Percentiles rank a stretch among this genome's conserved stretches.
Evolutionary conservation across 2,888 invertebrate genomes (phyloP).

Genomic region (Biston betularia): DNA sequence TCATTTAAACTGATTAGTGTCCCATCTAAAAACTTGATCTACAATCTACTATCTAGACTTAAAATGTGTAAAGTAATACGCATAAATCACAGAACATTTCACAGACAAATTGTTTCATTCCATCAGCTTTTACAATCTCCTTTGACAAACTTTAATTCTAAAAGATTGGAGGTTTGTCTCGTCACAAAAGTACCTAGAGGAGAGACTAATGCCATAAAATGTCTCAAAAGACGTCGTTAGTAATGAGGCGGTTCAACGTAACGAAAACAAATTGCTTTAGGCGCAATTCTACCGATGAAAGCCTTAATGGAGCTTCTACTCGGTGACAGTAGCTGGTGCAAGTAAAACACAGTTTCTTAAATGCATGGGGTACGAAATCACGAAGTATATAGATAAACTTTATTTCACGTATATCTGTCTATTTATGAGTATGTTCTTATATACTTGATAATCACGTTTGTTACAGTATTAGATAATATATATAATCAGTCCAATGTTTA

Average conservation of each 20-base stretch:
- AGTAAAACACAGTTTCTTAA: background rate
- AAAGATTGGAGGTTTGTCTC: constrained; percentile 34
- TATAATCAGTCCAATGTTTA: no score
- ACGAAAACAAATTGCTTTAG: constrained; percentile 60
- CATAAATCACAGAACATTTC: constrained; percentile 10
- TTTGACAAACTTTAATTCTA: constrained; percentile 31
- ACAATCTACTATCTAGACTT: no score
- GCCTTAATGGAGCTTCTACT: constrained; percentile 25
- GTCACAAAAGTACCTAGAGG: constrained; percentile 33
- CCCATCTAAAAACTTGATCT: no score
- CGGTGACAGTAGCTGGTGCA: background rate
- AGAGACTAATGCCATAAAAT: constrained; percentile 41
- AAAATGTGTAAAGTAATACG: no score
- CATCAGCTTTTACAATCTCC: constrained; percentile 20
- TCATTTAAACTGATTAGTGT: no score
- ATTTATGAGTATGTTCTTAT: no score
- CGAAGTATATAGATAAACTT: background rate
- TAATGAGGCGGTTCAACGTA: constrained; percentile 56
- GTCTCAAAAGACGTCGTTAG: constrained; percentile 48
- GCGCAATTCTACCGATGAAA: constrained; percentile 54
- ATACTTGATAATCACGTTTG: no score
- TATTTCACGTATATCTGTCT: no score
- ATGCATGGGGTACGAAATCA: background rate
- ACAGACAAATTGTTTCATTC: constrained; percentile 12
- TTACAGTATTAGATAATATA: no score